Base-by-base conservation (phyloP, 2,113 vertebrate genomes). In the Pygoscelis antarcticus region DNA sequence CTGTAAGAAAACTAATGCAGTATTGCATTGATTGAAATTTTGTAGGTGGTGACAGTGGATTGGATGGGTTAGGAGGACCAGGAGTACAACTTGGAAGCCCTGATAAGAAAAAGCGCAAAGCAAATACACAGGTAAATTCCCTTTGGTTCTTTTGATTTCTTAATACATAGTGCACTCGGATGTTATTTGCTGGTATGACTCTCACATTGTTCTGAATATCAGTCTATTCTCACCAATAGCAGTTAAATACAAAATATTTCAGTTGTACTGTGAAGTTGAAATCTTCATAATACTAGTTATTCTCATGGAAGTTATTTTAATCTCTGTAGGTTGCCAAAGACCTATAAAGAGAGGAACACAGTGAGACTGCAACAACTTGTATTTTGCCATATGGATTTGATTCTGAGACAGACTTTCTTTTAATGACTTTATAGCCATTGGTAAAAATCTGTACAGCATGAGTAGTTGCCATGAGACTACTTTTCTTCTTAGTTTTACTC, bases 81-180 rank as follows among this genome's bases (percentile, higher is more conserved):
- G 98, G 98, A 87, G 96, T 98, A 81, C 98, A 98, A 11, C 97
- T 99, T 71, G 98, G 98, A 96, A 99, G 98, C 94, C 98, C 98
- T 16, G 99, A 99, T 95, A 99, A 99, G 98, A 99, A 99, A 97
- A 99, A 98, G 81, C 98, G 98, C 96, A 99, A 98, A 96, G 93
- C 98, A 52, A 98, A 96, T 47, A 68, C 98, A 46, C 98, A 99
- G 98, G 99, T 99, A 98, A 97, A 79, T 84, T 87, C 54, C 32
- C 32, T 91, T 84, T 54, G 49, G 15, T 91, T 84, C 49, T 75
- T 86, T 49, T 60, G 30, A 58, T 65, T 82, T 91, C 32, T 61
- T 42, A 55, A 54, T 65, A 57, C 79, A 36, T 15, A 25, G 46
- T 7, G 30, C 30, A 27, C 18, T 89, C 18, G 7, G 25, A 57